Conservation (phyloP, 2,113 vertebrate genomes). For the Brachypodius melanocephalos region DNA sequence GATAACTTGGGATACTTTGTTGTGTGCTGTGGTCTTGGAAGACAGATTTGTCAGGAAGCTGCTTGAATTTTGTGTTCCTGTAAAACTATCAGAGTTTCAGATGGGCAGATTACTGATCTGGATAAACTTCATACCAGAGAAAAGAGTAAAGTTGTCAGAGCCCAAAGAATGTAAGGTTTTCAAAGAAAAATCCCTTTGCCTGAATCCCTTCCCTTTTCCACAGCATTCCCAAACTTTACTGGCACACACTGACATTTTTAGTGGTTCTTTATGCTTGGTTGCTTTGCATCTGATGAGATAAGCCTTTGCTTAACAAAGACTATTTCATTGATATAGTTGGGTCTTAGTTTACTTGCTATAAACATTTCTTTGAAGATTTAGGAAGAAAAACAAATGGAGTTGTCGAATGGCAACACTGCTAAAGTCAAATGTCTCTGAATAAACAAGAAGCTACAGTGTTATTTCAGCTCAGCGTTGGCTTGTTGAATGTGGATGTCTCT, state of each 20-base stretch:
- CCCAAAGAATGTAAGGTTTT: not conserved
- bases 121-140: not conserved
- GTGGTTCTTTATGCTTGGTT: constrained; percentile 43
- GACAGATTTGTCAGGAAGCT: not conserved
- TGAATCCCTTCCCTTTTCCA: not conserved
- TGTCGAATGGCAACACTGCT: not conserved
- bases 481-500: not conserved
- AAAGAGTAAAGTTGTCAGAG: not conserved
- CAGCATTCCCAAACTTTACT: not conserved
- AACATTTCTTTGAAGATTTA: constrained; percentile 59
- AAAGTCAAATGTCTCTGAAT: constrained; percentile 19
- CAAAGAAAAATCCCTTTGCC: not conserved
- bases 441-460: not conserved
- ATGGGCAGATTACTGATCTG: not conserved
- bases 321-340: constrained; percentile 28
- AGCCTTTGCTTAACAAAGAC: constrained; percentile 51
- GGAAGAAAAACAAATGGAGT: constrained; percentile 45
- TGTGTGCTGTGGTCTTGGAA: not conserved
- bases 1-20: not conserved
- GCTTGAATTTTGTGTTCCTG: not conserved
- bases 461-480: not conserved
- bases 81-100: not conserved
- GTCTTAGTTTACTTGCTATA: constrained; percentile 42
- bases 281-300: constrained; percentile 61
- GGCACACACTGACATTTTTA: constrained; percentile 19